Evolutionary conservation across 1,140 invertebrate genomes (phyloP).

Genomic region (Onthophagus taurus): DNA sequence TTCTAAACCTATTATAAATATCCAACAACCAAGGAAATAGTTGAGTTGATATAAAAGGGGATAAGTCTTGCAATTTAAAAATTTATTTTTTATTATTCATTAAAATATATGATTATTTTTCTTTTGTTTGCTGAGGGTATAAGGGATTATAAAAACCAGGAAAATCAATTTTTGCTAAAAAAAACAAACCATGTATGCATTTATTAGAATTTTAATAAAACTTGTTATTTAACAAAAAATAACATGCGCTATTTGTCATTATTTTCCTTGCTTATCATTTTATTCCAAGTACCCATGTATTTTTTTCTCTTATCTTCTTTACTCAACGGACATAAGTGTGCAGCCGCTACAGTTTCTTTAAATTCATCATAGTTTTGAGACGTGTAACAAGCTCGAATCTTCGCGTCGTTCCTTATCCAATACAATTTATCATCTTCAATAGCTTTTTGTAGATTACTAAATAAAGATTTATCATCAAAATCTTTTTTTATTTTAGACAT

Average conservation of each 20-base stretch:
- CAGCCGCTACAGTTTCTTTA: conserved; percentile 30
- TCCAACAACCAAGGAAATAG: conserved; percentile 75
- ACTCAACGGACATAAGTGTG: background rate
- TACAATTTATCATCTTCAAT: conserved; percentile 44
- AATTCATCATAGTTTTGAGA: conserved; percentile 51
- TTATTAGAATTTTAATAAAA: too few species aligned
- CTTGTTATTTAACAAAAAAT: too few species aligned
- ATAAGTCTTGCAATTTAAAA: too few species aligned
- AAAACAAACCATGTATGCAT: too few species aligned
- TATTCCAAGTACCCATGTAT: background rate
- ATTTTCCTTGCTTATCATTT: background rate
- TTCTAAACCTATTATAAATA: conserved; percentile 51
- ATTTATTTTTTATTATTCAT: background rate
- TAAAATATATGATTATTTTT: too few species aligned
- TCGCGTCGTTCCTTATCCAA: conserved; percentile 49
- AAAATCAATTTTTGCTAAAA: too few species aligned
- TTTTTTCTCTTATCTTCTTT: background rate
- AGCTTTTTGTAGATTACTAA: conserved; percentile 37
- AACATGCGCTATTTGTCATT: background rate
- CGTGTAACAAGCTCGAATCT: conserved; percentile 46
- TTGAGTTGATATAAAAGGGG: too few species aligned
- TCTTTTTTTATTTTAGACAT: conserved; percentile 15
- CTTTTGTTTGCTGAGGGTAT: too few species aligned
- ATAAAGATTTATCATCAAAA: conserved; percentile 35
- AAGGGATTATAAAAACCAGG: too few species aligned